phyloP scores from a whole-genome alignment of 2,888 invertebrate species.

The Emesis furor region DNA sequence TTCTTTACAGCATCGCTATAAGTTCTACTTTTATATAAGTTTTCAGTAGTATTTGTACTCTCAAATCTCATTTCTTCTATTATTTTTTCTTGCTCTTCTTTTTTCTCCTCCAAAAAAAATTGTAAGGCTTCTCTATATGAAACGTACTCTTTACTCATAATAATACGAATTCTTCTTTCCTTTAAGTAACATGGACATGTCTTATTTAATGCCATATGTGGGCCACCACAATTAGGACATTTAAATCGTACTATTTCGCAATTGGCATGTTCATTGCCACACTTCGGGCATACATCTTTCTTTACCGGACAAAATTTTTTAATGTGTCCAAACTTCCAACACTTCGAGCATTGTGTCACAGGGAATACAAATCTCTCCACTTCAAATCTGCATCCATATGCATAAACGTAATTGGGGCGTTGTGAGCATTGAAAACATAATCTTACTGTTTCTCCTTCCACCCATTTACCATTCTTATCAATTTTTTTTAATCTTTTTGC shows the following conservation, averaged over 20 bases:
- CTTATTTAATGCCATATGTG: conserved; percentile 50
- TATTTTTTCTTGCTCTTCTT: not conserved
- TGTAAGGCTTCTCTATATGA: not conserved
- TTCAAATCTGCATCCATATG: conserved; percentile 41
- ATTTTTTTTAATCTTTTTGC: not conserved
- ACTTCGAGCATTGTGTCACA: conserved; percentile 28
- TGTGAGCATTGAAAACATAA: conserved; percentile 22
- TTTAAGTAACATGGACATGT: conserved; percentile 36
- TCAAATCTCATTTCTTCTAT: not conserved
- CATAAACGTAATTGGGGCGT: conserved; percentile 29
- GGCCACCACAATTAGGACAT: conserved; percentile 60
- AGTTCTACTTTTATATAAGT: not conserved
- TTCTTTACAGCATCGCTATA: not conserved
- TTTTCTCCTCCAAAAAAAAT: not conserved
- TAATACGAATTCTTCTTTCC: conserved; percentile 4
- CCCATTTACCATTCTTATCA: conserved; percentile 26
- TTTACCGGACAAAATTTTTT: conserved; percentile 32
- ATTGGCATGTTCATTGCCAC: conserved; percentile 35
- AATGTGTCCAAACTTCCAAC: conserved; percentile 41
- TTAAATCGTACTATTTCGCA: conserved; percentile 33
- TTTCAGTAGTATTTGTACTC: not conserved
- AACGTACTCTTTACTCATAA: not conserved
- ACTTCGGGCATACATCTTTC: conserved; percentile 51
- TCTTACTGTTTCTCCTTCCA: conserved; percentile 33
- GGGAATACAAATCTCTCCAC: conserved; percentile 23